phyloP scores from a whole-genome alignment of 2,888 invertebrate species.

The Acholoe squamosa region DNA sequence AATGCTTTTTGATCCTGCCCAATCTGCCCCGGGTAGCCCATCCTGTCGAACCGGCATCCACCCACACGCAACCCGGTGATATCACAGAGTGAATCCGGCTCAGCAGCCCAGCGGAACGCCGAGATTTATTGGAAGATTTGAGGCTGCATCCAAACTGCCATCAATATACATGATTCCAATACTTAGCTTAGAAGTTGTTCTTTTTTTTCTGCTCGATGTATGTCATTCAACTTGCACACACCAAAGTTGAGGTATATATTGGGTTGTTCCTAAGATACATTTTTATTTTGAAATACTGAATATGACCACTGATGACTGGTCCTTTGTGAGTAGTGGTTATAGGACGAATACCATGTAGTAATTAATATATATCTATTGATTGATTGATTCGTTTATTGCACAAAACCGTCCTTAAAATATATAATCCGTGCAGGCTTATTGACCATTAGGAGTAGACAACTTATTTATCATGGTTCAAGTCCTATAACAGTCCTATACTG shows the following conservation, averaged over 20 bases:
- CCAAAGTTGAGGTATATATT: neutral
- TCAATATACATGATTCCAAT: conserved; percentile 9
- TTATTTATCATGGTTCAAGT: no score
- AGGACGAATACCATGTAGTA: neutral
- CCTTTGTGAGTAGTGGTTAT: neutral
- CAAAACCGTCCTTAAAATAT: no score
- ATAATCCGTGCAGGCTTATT: no score
- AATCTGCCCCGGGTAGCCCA: neutral
- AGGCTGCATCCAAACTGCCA: neutral
- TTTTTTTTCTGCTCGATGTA: neutral
- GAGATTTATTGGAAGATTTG: conserved; percentile 22
- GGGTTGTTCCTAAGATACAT: neutral
- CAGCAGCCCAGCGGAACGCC: neutral
- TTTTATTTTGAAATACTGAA: no score
- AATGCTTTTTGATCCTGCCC: neutral
- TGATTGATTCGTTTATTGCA: no score
- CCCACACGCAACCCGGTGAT: neutral
- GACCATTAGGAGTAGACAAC: no score
- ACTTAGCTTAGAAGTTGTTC: neutral
- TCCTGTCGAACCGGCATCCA: neutral
- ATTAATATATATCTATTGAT: neutral
- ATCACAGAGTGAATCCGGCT: neutral
- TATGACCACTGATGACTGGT: neutral
- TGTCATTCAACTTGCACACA: neutral
- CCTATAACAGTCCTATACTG: no score